Evolutionary conservation across 1,140 invertebrate species (phyloP), one percentile per base, ranked within the genome.

Genomic region (Melitaea cinxia): DNA sequence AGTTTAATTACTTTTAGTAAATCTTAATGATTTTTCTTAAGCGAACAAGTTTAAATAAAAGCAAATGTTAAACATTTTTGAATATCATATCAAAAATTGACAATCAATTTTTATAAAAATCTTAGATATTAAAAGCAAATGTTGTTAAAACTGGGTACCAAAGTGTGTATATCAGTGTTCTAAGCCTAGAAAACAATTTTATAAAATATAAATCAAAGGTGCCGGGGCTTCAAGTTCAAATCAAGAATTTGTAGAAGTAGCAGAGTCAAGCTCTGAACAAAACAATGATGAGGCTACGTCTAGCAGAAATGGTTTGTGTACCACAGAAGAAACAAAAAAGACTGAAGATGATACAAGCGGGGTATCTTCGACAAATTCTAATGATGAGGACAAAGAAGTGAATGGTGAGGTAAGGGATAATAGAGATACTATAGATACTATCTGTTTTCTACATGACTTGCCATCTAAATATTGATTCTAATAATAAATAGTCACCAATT

Each of bases 331-430:
- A 52, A 64, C 50, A 21, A 58, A 52, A 49, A 85, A 81, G 49
- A 53, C 75, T 5, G 88, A 85, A 12, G 86, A 88, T 12, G 88
- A 89, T 66, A 78, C 82, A n/a, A 85, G 84, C 47, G 88, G 88
- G 49, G 88, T 90, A 15, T 90, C 88, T 10, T 90, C 88, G n/a
- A 88, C 88, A 15, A 89, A 88, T 67, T 85, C 75, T 10, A 83
- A 88, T 81, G 83, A 85, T 23, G 80, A 78, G 62, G 85, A 87
- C 39, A 90, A 88, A 59, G 82, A 88, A 45, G 55, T 77, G 4
- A 90, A 90, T 89, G 86, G 85, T 71, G 86, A 87, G 76, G 88
- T 88, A 74, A 4, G 24, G n/a, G n/a, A n/a, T n/a, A n/a, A n/a
- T n/a, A n/a, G n/a, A n/a, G n/a, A n/a, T n/a, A n/a, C n/a, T n/a